Evolutionary conservation across 2,888 invertebrate genomes (phyloP).

Genomic region (Zelleria hepariella): DNA sequence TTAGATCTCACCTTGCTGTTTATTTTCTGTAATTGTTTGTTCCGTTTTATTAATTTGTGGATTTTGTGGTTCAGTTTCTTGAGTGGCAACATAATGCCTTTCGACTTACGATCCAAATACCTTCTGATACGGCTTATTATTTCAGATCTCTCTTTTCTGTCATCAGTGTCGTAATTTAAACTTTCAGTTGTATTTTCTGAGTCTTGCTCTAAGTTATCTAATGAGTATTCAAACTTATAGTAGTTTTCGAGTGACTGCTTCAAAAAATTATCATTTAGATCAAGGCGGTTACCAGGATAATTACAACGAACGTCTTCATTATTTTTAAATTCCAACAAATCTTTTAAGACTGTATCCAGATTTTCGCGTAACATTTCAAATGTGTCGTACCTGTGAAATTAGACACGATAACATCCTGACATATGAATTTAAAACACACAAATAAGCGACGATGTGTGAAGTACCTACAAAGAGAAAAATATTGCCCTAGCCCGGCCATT

Average conservation of each 20-base stretch:
- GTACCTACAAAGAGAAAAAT: no score
- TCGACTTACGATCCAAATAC: constrained; percentile 41
- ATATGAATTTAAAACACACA: constrained; percentile 19
- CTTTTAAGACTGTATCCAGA: constrained; percentile 77
- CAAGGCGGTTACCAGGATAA: constrained; percentile 51
- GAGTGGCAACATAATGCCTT: constrained; percentile 24
- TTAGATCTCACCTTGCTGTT: background rate
- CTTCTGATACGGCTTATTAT: constrained; percentile 48
- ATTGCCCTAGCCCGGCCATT: no score
- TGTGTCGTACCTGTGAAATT: constrained; percentile 77
- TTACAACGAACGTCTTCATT: constrained; percentile 31
- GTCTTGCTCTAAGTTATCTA: constrained; percentile 20
- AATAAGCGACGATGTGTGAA: no score
- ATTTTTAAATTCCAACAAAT: constrained; percentile 73
- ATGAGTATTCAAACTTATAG: constrained; percentile 8
- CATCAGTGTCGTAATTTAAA: constrained; percentile 18
- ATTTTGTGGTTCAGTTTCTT: constrained; percentile 27
- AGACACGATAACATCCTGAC: background rate
- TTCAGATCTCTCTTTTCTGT: constrained; percentile 24
- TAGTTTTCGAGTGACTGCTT: constrained; percentile 11
- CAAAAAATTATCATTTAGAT: constrained; percentile 37
- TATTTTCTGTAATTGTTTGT: background rate
- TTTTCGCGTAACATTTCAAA: constrained; percentile 92
- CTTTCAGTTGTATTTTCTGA: constrained; percentile 17
- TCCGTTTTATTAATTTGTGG: constrained; percentile 11